Base-by-base conservation (phyloP, 30 jellyfish, hydroid and myxozoan genomes). In the Chrysaora quinquecirrha region DNA sequence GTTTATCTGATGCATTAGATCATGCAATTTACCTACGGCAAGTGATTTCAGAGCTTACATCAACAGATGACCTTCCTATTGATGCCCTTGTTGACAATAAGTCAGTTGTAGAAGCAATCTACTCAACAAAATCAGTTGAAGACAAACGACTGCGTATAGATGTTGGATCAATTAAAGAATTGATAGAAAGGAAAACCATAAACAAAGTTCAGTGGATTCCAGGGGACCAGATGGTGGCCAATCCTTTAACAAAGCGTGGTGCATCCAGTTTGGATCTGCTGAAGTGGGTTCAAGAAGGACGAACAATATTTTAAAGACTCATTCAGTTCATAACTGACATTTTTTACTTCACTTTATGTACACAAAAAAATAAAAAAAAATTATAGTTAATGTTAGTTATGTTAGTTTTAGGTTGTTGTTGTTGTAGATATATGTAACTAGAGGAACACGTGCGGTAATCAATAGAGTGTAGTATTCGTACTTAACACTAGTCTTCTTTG, bases 111-210 rank as follows among this genome's bases (percentile, higher is more conserved):
- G 83, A 30, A 30, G 77, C 83, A 19, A 71, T 71, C 3, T 3
- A 32, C 30, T 64, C 86, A 7, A 80, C 48, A 7, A 66, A 25
- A n/a, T 24, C 86, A 18, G 76, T 80, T 18, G 34, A 48, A 19
- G 85, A 80, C 78, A 80, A 49, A 30, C 63, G 77, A 22, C 63
- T 48, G 3, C 87, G 78, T 14, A 82, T 66, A 12, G 92, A 52
- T 47, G 25, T 50, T 82, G 77, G 65, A 12, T 23, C 30, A 23
- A 1, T 82, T 22, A 25, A 47, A 32, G 87, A 68, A 50, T 33
- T 31, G 68, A 9, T 78, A 1, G 38, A 58, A 22, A 78, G 29
- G 30, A 21, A 29, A 3, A 84, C 60, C 21, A 24, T 71, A 10
- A 16, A 31, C 43, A 48, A 12, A 1, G 46, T 83, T 1, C 33